Evolutionary conservation across 1,140 invertebrate species (phyloP).

Genomic region (Laupala kohalensis): DNA sequence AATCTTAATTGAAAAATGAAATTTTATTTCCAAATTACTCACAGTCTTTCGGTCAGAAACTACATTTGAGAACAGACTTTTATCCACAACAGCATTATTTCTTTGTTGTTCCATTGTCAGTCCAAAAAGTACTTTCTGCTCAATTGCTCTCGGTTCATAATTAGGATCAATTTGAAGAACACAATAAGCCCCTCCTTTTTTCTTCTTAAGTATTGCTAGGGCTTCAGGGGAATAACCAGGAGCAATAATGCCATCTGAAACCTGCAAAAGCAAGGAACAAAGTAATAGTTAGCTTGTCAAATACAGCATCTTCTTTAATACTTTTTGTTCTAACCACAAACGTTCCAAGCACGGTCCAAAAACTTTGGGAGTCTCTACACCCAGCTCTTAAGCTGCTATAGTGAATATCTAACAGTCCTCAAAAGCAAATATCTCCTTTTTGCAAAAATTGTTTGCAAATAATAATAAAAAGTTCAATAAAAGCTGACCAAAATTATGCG

Average conservation of each 20-base stretch:
- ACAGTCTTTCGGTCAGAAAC: conserved; percentile 31
- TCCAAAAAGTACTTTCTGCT: conserved; percentile 82
- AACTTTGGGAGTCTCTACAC: too few species aligned
- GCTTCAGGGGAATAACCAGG: conserved; percentile 78
- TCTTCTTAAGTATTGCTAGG: conserved; percentile 79
- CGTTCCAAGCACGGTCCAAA: too few species aligned
- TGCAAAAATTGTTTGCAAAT: too few species aligned
- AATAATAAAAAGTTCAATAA: too few species aligned
- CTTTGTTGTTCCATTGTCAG: conserved; percentile 82
- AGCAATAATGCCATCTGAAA: conserved; percentile 95
- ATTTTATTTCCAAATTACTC: background rate
- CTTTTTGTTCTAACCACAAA: too few species aligned
- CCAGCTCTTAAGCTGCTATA: too few species aligned
- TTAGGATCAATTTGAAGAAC: conserved; percentile 80
- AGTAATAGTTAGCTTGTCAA: too few species aligned
- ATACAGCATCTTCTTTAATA: too few species aligned
- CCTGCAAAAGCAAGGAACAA: too few species aligned
- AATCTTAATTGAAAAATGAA: background rate
- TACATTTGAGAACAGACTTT: conserved; percentile 67
- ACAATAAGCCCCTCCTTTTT: conserved; percentile 90
- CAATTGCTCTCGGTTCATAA: conserved; percentile 68
- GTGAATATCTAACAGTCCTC: too few species aligned
- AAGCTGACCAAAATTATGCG: too few species aligned
- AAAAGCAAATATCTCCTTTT: too few species aligned
- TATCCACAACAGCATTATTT: conserved; percentile 78